phyloP scores from a whole-genome alignment of 2,888 invertebrate genomes.

The Rhorus exstirpatorius region DNA sequence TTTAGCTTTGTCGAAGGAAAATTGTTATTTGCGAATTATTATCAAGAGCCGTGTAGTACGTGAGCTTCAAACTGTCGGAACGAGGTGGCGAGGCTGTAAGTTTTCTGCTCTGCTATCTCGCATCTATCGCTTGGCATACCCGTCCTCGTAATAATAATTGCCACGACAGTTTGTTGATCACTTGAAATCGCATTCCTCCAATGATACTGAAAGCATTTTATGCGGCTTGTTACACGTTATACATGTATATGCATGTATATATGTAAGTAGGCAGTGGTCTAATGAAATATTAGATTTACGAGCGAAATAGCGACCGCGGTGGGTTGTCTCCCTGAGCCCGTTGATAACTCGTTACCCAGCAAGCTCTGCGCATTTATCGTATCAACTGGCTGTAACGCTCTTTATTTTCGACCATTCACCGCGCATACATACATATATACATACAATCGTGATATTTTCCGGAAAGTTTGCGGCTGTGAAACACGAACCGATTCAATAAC shows the following conservation, averaged over 20 bases:
- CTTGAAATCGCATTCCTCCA: slow-evolving; percentile 8
- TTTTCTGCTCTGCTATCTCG: slow-evolving; percentile 27
- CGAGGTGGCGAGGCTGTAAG: slow-evolving; percentile 53
- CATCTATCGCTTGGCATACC: slow-evolving; percentile 29
- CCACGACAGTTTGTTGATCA: slow-evolving; percentile 11
- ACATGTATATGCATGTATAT: background rate
- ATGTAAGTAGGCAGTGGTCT: slow-evolving; percentile 55
- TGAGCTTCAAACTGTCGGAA: slow-evolving; percentile 44
- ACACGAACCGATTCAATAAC: background rate
- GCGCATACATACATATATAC: background rate
- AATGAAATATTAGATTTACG: slow-evolving; percentile 74
- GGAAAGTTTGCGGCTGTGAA: slow-evolving; percentile 28
- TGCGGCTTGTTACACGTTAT: slow-evolving; percentile 1
- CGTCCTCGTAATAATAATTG: background rate
- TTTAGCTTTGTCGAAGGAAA: background rate
- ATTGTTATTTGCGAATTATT: slow-evolving; percentile 41
- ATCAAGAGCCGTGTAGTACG: slow-evolving; percentile 34
- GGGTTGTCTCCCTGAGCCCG: slow-evolving; percentile 49
- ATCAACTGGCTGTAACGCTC: slow-evolving; percentile 26
- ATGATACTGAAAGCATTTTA: background rate
- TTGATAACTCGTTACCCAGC: slow-evolving; percentile 61
- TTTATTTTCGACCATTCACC: slow-evolving; percentile 43
- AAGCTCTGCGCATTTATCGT: slow-evolving; percentile 29
- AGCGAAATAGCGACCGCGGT: slow-evolving; percentile 60
- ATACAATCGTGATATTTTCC: slow-evolving; percentile 36